These are phyloP conservation scores for Acyrthosiphon pisum DNA, from an alignment of 1,140 invertebrate genomes.

Conservation along the genomic window DNA sequence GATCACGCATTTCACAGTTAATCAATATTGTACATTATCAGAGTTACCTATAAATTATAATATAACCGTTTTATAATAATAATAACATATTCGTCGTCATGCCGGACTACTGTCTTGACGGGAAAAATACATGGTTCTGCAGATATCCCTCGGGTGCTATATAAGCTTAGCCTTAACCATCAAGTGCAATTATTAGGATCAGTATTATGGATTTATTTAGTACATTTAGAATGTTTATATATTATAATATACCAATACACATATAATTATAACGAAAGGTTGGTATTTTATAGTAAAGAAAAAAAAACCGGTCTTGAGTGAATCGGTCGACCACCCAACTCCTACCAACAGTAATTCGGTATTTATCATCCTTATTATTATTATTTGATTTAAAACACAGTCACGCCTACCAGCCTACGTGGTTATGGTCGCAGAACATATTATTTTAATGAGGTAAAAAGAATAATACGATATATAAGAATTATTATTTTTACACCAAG, in stretches of 20 bases:
- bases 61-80: background rate
- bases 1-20: background rate
- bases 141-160: background rate
- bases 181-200: background rate
- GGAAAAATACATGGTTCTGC: background rate
- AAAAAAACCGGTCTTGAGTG: slow-evolving; percentile 11
- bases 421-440: background rate
- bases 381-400: slow-evolving; percentile 44
- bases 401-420: slow-evolving; percentile 15
- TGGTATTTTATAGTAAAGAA: background rate
- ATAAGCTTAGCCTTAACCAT: background rate
- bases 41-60: background rate
- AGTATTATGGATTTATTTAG: background rate
- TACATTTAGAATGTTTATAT: background rate
- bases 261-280: slow-evolving; percentile 1
- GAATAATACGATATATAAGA: background rate
- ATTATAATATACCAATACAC: background rate
- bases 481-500: background rate
- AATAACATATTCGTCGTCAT: background rate
- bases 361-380: slow-evolving; percentile 20
- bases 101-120: background rate
- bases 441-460: background rate
- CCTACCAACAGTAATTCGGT: slow-evolving; percentile 23
- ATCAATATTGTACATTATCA: background rate
- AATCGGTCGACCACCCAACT: slow-evolving; percentile 41